phyloP scores from a whole-genome alignment of 2,888 invertebrate species.

The Minunthozetes semirufus region DNA sequence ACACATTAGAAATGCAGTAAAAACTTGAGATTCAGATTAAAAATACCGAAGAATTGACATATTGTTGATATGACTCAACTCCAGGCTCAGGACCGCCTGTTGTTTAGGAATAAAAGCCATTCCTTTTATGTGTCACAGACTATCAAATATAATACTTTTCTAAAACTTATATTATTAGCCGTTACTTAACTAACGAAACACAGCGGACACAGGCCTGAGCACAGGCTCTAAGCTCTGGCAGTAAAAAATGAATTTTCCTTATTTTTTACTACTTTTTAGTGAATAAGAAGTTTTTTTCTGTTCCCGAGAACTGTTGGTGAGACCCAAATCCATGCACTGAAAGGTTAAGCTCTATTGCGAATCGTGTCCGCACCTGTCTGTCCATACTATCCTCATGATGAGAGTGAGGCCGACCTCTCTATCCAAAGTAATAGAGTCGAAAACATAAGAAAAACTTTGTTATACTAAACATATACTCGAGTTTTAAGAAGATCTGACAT shows the following conservation, averaged over 20 bases:
- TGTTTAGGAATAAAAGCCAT: slow-evolving; percentile 10
- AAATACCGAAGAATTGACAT: not conserved
- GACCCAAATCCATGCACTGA: not conserved
- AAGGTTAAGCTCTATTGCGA: not conserved
- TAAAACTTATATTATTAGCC: not conserved
- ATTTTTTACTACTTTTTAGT: not conserved
- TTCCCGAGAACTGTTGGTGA: no score
- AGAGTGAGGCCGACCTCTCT: not conserved
- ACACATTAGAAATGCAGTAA: slow-evolving; percentile 1
- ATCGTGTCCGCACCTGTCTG: slow-evolving; percentile 25
- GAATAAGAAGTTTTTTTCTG: not conserved
- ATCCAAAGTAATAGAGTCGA: not conserved
- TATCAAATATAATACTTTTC: not conserved
- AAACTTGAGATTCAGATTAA: not conserved
- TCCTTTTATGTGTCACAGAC: not conserved
- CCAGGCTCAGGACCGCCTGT: slow-evolving; percentile 1
- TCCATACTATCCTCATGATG: not conserved
- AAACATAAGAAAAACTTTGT: not conserved
- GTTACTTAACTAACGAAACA: slow-evolving; percentile 9
- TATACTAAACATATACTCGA: slow-evolving; percentile 27
- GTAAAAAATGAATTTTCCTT: not conserved
- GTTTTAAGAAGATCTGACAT: not conserved
- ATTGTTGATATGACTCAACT: slow-evolving; percentile 5
- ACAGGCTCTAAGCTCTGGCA: not conserved
- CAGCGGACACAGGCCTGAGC: not conserved